phyloP scores from a whole-genome alignment of 1,140 invertebrate genomes.

The Homarus americanus region DNA sequence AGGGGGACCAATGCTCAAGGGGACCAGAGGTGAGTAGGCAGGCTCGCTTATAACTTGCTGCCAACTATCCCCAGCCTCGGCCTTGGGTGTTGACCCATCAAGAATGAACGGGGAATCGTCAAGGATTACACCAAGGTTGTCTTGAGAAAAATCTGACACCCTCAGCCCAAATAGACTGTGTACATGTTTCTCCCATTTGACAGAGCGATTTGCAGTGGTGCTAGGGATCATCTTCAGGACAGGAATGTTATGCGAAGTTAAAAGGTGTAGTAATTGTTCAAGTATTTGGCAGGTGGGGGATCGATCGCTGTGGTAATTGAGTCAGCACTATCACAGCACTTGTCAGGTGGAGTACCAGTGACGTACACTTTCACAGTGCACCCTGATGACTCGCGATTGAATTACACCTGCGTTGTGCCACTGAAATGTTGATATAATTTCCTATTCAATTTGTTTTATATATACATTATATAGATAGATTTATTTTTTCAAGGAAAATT shows the following conservation, averaged over 20 bases:
- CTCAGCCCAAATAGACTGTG: slow-evolving; percentile 47
- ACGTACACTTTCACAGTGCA: not conserved
- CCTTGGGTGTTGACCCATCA: not conserved
- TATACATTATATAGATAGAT: not conserved
- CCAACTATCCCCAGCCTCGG: not conserved
- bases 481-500: not conserved
- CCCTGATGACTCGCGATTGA: not conserved
- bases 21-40: not conserved
- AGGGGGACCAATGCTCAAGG: slow-evolving; percentile 8
- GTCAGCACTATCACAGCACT: not conserved
- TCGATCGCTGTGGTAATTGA: not conserved
- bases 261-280: not conserved
- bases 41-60: not conserved
- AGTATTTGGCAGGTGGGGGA: too few relatives aligned
- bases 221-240: slow-evolving; percentile 47
- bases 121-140: slow-evolving; percentile 26
- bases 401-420: not conserved
- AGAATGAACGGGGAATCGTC: slow-evolving; percentile 62
- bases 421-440: not conserved
- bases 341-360: not conserved
- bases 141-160: slow-evolving; percentile 20
- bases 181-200: slow-evolving; percentile 55
- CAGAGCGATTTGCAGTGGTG: slow-evolving; percentile 46
- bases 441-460: not conserved
- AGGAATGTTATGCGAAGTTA: not conserved